Base-by-base conservation (phyloP, 2,888 invertebrate genomes). In the Chrysina gloriosa region DNA sequence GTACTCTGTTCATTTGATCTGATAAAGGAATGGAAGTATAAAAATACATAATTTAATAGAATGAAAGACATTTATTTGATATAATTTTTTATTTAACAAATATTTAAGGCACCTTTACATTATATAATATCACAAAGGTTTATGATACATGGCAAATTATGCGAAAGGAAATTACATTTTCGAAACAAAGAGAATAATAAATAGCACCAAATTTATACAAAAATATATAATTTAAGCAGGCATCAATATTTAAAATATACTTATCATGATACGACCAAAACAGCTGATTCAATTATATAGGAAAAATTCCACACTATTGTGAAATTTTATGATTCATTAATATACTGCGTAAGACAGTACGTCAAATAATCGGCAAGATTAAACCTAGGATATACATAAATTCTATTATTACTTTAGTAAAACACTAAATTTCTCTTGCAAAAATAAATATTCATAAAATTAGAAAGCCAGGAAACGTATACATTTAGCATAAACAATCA, bases 91-190 rank as follows among this genome's bases (percentile, higher is more conserved):
- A 68, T 70, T 68, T 69, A 63, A 66, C 67, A 70, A 65, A 70
- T 69, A 69, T 67, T 65, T 74, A 74, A 74, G 74, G 74, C 74
- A 74, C 74, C 69, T 69, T 71, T 72, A 68, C 66, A 70, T 69
- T 71, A 68, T 67, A 71, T 69, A 70, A 70, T 71, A 73, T 73
- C 73, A 73, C 73, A 73, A 70, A 70, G 68, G 70, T 67, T 70
- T 68, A 69, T 63, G 68, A 66, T 69, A 66, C 14, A 64, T 61
- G 70, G 68, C 68, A 63, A 63, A 50, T 50, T 16, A 42, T 34
- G 16, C 16, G 25, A 21, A 66, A 19, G 19, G 29, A 39, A 52
- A 27, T 39, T 34, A 36, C 11, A 56, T 56, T 39, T 36, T 27
- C 14, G 25, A 61, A 61, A 27, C 42, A 58, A 23, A 7, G 27